A percentile compares a stretch with the other conserved stretches of the same genome.
phyloP scores from a whole-genome alignment of 1,140 invertebrate genomes.

The Thaumatotibia leucotreta region DNA sequence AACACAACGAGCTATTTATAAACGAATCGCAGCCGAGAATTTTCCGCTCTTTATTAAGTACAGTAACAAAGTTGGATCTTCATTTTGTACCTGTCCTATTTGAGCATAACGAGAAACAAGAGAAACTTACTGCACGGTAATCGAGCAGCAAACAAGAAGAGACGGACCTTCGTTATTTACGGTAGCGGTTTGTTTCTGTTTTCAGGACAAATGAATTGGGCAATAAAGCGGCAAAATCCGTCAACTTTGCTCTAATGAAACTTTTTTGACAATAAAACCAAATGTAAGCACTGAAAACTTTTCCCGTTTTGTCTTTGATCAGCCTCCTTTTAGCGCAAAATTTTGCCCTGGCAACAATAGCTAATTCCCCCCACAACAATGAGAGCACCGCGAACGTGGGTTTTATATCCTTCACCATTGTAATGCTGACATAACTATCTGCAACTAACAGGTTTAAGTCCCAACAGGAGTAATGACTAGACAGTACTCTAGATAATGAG shows the following conservation, averaged over 20 bases:
- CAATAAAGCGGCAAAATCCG: constrained; percentile 59
- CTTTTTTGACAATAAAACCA: constrained; percentile 60
- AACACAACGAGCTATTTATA: too few relatives aligned
- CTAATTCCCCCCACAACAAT: neutral
- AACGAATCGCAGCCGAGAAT: neutral
- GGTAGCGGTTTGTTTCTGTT: constrained; percentile 47
- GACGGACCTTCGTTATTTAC: constrained; percentile 58
- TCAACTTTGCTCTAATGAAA: constrained; percentile 65
- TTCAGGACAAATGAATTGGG: constrained; percentile 62
- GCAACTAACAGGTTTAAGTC: too few relatives aligned
- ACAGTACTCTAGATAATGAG: too few relatives aligned
- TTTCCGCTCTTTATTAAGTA: neutral
- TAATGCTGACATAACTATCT: neutral
- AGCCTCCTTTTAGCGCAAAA: constrained; percentile 26
- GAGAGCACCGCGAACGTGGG: neutral
- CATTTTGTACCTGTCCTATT: constrained; percentile 35
- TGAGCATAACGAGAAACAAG: constrained; percentile 45
- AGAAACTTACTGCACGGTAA: constrained; percentile 63
- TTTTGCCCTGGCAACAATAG: constrained; percentile 21
- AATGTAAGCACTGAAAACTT: constrained; percentile 48
- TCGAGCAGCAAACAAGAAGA: constrained; percentile 45
- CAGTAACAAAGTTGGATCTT: constrained; percentile 46
- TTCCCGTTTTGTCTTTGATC: constrained; percentile 53
- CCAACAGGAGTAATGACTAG: too few relatives aligned
- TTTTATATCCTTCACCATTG: neutral